Conservation (phyloP, 2,888 invertebrate genomes). For the Brenthis ino region DNA sequence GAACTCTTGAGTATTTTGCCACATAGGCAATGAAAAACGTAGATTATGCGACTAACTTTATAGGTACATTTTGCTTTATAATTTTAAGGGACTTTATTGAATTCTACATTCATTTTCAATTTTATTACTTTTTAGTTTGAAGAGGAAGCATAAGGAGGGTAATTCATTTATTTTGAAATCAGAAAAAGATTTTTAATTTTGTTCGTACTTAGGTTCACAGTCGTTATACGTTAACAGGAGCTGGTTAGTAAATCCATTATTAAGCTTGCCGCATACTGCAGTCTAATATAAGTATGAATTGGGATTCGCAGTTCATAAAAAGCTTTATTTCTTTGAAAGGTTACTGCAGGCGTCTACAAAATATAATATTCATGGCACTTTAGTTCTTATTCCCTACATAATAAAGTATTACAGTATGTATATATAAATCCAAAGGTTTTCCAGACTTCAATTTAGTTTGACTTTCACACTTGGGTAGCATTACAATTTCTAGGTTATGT, state of each 20-base stretch:
- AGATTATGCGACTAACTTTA: no score
- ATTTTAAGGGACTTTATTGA: no score
- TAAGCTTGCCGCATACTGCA: slow-evolving; percentile 24
- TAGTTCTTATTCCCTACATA: not conserved
- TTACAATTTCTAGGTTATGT: slow-evolving; percentile 50
- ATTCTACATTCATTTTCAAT: no score
- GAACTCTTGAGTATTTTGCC: no score
- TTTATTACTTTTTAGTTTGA: not conserved
- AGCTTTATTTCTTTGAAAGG: slow-evolving; percentile 24
- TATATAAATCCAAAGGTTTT: slow-evolving; percentile 15
- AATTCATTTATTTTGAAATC: no score
- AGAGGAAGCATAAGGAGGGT: no score
- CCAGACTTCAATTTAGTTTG: slow-evolving; percentile 27
- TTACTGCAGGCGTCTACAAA: slow-evolving; percentile 21
- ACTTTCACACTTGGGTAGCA: slow-evolving; percentile 45
- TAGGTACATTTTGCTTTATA: no score
- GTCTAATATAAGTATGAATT: slow-evolving; percentile 21
- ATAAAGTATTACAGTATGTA: slow-evolving; percentile 10
- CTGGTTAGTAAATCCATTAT: slow-evolving; percentile 11
- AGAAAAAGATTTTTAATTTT: no score
- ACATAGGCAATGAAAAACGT: no score
- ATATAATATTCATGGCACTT: slow-evolving; percentile 7
- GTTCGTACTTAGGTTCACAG: not conserved
- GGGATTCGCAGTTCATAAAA: slow-evolving; percentile 19
- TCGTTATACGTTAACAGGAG: slow-evolving; percentile 5